Evolutionary conservation across 2,797 vertebrate species (phyloP).

Genomic region (Luscinia megarhynchos): DNA sequence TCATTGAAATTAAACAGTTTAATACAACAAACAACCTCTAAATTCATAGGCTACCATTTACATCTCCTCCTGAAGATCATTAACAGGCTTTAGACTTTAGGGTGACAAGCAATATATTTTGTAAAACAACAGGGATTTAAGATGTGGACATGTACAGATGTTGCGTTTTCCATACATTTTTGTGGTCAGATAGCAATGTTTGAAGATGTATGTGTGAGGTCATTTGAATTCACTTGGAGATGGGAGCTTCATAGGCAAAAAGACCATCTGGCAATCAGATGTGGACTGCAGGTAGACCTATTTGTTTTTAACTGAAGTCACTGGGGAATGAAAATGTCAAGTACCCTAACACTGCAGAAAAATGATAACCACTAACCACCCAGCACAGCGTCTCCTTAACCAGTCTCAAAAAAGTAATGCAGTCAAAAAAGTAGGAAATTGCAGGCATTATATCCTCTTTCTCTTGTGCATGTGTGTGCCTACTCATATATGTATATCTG

Average conservation of each 20-base stretch:
- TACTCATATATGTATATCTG: background rate
- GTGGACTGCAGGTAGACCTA: slow-evolving; percentile 74
- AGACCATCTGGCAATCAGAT: slow-evolving; percentile 77
- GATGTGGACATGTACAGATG: slow-evolving; percentile 69
- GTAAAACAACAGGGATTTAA: slow-evolving; percentile 70
- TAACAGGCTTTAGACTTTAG: slow-evolving; percentile 51
- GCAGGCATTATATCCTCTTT: slow-evolving; percentile 10
- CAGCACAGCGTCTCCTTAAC: slow-evolving; percentile 26
- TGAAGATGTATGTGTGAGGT: slow-evolving; percentile 78
- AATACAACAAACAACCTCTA: slow-evolving; percentile 7
- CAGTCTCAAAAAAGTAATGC: slow-evolving; percentile 27
- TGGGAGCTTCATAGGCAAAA: slow-evolving; percentile 42
- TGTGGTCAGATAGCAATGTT: slow-evolving; percentile 71
- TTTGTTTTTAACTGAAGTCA: slow-evolving; percentile 58
- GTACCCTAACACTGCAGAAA: slow-evolving; percentile 63
- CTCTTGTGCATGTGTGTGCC: background rate
- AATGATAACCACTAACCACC: slow-evolving; percentile 71
- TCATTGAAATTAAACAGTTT: background rate
- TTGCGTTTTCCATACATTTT: slow-evolving; percentile 67
- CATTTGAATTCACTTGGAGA: slow-evolving; percentile 71
- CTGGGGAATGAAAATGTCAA: slow-evolving; percentile 74
- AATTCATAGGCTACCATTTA: slow-evolving; percentile 42
- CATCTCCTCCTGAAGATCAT: slow-evolving; percentile 66
- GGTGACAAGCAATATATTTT: slow-evolving; percentile 73
- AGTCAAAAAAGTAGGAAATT: slow-evolving; percentile 42